Evolutionary conservation across 1,140 invertebrate species (phyloP).

Genomic region (Micrasema longulum): DNA sequence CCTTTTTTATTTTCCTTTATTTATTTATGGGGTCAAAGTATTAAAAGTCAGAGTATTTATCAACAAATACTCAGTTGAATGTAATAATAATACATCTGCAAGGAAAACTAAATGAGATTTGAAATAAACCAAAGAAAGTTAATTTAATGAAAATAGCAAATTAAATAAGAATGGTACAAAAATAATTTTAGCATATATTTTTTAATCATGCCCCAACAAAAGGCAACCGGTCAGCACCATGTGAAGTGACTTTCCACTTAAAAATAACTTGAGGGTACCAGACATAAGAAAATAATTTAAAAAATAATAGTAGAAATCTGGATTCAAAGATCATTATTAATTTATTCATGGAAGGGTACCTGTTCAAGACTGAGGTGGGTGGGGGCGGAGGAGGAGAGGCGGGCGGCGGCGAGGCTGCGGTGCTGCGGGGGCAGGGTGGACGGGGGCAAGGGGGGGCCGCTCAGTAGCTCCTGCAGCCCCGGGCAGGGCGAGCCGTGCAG

Average conservation of each 20-base stretch:
- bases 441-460: constrained; percentile 69
- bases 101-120: too few relatives aligned
- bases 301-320: background rate
- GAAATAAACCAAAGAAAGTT: too few relatives aligned
- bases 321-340: background rate
- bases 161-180: too few relatives aligned
- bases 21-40: too few relatives aligned
- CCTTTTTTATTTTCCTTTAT: too few relatives aligned
- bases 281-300: background rate
- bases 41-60: too few relatives aligned
- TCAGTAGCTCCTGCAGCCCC: constrained; percentile 73
- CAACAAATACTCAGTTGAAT: too few relatives aligned
- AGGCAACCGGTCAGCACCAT: too few relatives aligned
- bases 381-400: constrained; percentile 86
- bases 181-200: too few relatives aligned
- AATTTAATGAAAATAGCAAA: too few relatives aligned
- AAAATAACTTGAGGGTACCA: background rate
- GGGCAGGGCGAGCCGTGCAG: constrained; percentile 59
- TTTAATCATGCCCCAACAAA: too few relatives aligned
- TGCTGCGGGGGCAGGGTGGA: constrained; percentile 59
- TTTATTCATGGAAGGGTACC: constrained; percentile 51
- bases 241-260: background rate
- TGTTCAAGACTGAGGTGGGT: constrained; percentile 81
- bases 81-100: too few relatives aligned
- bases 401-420: constrained; percentile 68